Evolutionary conservation across 1,140 invertebrate species (phyloP).

Genomic region (Drosophila pallidifrons): DNA sequence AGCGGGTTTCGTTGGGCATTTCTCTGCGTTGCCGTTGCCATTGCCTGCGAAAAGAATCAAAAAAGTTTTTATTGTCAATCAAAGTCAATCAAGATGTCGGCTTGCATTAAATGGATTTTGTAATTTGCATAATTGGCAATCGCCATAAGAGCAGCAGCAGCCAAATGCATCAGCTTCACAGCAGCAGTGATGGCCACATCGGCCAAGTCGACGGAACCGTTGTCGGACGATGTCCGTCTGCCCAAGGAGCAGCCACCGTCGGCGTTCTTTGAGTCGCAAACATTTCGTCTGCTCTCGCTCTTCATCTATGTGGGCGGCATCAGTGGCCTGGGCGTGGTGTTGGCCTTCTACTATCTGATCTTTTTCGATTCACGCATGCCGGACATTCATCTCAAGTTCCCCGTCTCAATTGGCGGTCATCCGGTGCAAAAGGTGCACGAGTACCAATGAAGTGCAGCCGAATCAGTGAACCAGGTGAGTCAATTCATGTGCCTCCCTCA

Average conservation of each 20-base stretch:
- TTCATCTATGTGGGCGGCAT: constrained; percentile 77
- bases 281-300: constrained; percentile 74
- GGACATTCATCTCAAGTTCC: constrained; percentile 79
- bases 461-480: constrained; percentile 10
- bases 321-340: constrained; percentile 72
- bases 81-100: constrained; percentile 41
- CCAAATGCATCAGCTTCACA: no score
- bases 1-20: constrained; percentile 7
- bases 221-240: constrained; percentile 53
- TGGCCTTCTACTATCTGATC: constrained; percentile 74
- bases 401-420: constrained; percentile 76
- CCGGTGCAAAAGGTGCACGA: constrained; percentile 80
- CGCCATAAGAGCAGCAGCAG: constrained; percentile 17
- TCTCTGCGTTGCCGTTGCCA: constrained; percentile 11
- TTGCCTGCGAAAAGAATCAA: background rate
- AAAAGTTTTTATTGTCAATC: constrained; percentile 26
- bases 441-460: constrained; percentile 54
- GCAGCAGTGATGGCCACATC: constrained; percentile 25
- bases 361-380: constrained; percentile 83
- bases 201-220: background rate
- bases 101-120: constrained; percentile 9
- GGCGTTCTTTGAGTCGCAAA: constrained; percentile 74
- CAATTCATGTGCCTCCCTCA: background rate
- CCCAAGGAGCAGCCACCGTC: constrained; percentile 60
- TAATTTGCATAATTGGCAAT: constrained; percentile 54